Percentiles rank a stretch among this genome's conserved stretches.
Conservation (phyloP, 2,888 invertebrate species). For the Glaucopsyche alexis region DNA sequence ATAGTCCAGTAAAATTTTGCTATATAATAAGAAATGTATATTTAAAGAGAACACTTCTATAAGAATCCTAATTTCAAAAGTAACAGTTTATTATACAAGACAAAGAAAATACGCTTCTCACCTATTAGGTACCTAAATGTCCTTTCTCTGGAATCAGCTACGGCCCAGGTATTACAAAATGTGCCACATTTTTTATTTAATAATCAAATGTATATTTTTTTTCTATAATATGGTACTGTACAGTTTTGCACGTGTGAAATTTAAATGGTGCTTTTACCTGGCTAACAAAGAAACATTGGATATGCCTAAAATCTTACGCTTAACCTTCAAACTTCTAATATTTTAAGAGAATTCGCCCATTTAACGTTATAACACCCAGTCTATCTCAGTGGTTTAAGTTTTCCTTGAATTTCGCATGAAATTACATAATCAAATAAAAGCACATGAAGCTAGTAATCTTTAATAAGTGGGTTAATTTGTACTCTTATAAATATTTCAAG, state of each 20-base stretch:
- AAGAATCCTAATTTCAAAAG: neutral
- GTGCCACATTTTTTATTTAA: neutral
- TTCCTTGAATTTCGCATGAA: too few relatives aligned
- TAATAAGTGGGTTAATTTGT: neutral
- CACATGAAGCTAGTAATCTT: too few relatives aligned
- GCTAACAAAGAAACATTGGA: neutral
- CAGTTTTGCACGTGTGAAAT: neutral
- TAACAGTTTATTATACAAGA: neutral
- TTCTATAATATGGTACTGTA: neutral
- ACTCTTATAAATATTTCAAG: neutral
- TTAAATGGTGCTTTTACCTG: conserved; percentile 1
- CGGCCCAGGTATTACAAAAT: conserved; percentile 5
- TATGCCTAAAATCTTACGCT: neutral
- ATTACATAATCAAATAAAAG: too few relatives aligned
- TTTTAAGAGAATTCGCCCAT: neutral
- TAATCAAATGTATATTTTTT: neutral
- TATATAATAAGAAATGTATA: too few relatives aligned
- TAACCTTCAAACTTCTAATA: neutral
- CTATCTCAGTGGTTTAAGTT: neutral
- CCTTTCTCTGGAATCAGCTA: neutral
- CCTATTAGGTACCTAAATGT: too few relatives aligned
- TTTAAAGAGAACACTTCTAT: neutral
- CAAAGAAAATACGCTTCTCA: neutral
- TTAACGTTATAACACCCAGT: neutral
- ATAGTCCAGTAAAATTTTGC: too few relatives aligned